These are phyloP conservation scores for Triplophysa tibetana DNA, from an alignment of 2,113 vertebrate species.

Conservation along the genomic window DNA sequence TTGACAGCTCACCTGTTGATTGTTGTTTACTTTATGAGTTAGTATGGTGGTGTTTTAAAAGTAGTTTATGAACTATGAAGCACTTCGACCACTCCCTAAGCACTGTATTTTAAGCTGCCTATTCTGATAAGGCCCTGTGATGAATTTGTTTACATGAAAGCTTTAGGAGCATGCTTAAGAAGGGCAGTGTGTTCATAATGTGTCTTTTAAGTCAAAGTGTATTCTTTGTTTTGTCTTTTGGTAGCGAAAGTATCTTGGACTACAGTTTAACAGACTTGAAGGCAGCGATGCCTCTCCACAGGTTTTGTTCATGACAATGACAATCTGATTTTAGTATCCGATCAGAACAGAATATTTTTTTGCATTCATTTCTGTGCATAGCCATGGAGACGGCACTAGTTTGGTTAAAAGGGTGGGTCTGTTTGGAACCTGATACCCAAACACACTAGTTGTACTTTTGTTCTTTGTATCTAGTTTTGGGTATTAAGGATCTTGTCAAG, in stretches of 20 bases:
- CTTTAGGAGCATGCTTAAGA: not conserved
- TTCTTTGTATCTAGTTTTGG: not conserved
- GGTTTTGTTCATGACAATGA: not conserved
- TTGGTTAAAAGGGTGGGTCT: too few species aligned
- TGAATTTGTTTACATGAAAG: not conserved
- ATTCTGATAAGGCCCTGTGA: not conserved
- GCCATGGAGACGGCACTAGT: too few species aligned
- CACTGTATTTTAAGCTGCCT: not conserved
- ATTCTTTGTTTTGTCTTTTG: too few species aligned
- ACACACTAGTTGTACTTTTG: not conserved
- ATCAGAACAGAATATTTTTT: not conserved
- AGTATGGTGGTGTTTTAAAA: not conserved
- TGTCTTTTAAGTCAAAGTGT: not conserved
- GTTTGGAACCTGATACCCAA: too few species aligned
- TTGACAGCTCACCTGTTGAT: not conserved
- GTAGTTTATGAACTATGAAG: not conserved
- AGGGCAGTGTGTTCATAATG: not conserved
- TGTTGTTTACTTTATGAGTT: not conserved
- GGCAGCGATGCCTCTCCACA: not conserved
- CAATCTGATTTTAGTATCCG: not conserved
- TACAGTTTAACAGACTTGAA: too few species aligned
- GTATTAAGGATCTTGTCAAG: not conserved
- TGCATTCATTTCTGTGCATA: too few species aligned
- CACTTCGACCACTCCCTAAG: conserved; percentile 3
- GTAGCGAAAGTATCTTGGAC: too few species aligned